Evolutionary conservation across 2,797 vertebrate genomes (phyloP).

Genomic region (Cercopithecus diana): DNA sequence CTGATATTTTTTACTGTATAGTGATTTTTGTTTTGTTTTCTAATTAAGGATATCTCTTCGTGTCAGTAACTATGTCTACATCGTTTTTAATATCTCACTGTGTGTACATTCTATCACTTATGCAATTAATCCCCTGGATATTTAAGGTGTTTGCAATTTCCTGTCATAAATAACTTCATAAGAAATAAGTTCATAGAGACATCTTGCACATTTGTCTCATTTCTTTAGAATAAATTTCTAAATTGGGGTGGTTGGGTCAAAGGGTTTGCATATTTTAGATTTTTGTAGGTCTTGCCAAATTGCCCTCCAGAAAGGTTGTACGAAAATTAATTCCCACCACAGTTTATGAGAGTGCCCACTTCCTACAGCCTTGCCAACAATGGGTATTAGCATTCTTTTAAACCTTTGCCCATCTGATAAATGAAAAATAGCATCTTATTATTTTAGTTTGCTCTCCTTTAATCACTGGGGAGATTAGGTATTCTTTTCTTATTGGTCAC

Average conservation of each 20-base stretch:
- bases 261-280: constrained; percentile 49
- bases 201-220: not conserved
- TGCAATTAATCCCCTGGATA: not conserved
- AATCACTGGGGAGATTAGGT: not conserved
- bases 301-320: constrained; percentile 40
- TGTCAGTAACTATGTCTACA: not conserved
- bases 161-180: not conserved
- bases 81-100: not conserved
- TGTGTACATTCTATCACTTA: not conserved
- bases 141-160: not conserved
- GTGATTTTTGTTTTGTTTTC: not conserved
- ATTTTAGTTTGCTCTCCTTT: constrained; percentile 49
- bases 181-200: not conserved
- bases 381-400: constrained; percentile 42
- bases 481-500: not conserved
- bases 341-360: constrained; percentile 50
- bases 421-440: constrained; percentile 34
- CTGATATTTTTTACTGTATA: not conserved
- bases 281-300: constrained; percentile 45
- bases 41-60: not conserved
- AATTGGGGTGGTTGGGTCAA: not conserved
- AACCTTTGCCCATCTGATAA: constrained; percentile 69
- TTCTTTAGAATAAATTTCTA: constrained; percentile 32
- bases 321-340: constrained; percentile 53
- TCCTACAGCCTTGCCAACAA: constrained; percentile 4